Evolutionary conservation across 2,113 vertebrate genomes (phyloP), one percentile per base, ranked within the genome.

Genomic region (Misgurnus mizolepis): DNA sequence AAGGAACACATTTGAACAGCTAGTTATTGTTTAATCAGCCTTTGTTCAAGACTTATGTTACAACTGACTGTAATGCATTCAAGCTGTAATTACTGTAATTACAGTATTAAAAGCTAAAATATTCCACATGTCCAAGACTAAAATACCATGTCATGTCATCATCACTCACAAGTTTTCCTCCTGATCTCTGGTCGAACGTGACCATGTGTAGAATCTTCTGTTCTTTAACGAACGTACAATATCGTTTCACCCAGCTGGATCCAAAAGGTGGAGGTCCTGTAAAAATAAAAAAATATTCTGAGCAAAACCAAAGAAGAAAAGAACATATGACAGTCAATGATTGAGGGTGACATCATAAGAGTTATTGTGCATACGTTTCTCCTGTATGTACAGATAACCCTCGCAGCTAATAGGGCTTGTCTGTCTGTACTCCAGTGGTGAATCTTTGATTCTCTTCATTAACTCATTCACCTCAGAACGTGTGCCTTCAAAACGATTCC

Each of bases 231-330:
- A 97, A 98, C 0, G 92, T 98, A 89, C 95, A 96, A 87, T 99
- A 99, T 84, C 97, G 95, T 86, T 99, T 99, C 72, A 98, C 96
- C 97, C 98, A 99, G 27, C 95, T 99, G 85, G 97, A 99, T 77
- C 97, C 97, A 82, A 99, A 99, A 0, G 98, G 98, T 78, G 96
- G 95, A 6, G 97, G 96, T 71, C 97, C 98, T 99, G 64, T 5
- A 11, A n/a, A 56, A 67, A 72, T 2, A 49, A 65, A 39, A 40
- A 39, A 2, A 53, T 0, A 4, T 4, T 11, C 6, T 34, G 0
- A 62, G 7, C 34, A 18, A 49, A 14, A 5, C 61, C 39, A 14
- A 15, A 5, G 9, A 12, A 53, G 27, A 5, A 4, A 7, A 50
- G 15, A 8, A 76, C 3, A n/a, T 17, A 39, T 6, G 69, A 55